Evolutionary conservation across 2,113 vertebrate species (phyloP).

Genomic region (Raphicerus campestris): DNA sequence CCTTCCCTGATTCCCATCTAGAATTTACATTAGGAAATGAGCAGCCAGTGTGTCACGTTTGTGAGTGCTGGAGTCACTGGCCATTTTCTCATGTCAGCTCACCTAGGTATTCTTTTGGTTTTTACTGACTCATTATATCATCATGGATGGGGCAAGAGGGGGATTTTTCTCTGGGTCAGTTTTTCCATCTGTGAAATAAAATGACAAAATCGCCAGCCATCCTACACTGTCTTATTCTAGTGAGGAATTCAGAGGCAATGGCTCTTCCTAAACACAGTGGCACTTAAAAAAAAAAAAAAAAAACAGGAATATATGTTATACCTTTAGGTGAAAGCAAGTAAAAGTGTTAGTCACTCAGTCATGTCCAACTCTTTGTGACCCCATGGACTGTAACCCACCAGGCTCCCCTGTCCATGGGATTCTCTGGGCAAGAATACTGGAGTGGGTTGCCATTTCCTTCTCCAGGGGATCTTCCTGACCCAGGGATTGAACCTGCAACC

Average conservation of each 20-base stretch:
- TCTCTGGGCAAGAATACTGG: neutral
- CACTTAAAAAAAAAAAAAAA: neutral
- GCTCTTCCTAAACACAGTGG: neutral
- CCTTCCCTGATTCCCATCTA: constrained; percentile 25
- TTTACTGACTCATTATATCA: neutral
- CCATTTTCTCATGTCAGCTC: neutral
- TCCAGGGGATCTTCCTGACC: neutral
- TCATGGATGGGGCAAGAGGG: rapidly evolving
- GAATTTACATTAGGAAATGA: constrained; percentile 57
- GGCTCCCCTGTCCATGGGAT: neutral
- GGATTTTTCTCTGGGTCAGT: neutral
- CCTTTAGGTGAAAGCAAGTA: neutral
- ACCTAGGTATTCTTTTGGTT: neutral
- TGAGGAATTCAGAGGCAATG: neutral
- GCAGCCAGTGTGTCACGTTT: neutral
- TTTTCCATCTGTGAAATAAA: neutral
- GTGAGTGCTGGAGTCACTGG: neutral
- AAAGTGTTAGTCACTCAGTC: neutral
- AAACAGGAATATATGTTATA: too few relatives aligned
- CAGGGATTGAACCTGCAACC: neutral
- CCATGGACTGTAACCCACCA: neutral
- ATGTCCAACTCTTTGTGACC: rapidly evolving
- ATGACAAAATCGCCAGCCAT: neutral
- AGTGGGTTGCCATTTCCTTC: neutral
- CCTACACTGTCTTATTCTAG: neutral